Base-by-base conservation (phyloP, 1,140 invertebrate species). In the Chironomus tepperi region DNA sequence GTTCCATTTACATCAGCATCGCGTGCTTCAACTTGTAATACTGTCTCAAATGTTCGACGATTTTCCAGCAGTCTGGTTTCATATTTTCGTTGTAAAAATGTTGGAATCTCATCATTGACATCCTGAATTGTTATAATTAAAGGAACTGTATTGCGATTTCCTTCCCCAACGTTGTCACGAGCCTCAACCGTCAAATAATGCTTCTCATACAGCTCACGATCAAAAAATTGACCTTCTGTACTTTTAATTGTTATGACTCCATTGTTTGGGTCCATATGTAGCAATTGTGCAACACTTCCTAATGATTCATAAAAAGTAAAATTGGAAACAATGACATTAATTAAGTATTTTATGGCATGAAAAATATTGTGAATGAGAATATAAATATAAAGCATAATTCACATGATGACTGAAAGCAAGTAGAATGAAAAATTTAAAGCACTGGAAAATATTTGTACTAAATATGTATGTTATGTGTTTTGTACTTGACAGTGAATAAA, bases 111-210 rank as follows among this genome's bases (percentile, higher is more conserved):
- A 80, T 96, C 93, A 79, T 96, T 96, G 0, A 94, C 89, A 82
- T 97, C 95, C 79, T 93, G 89, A 65, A 97, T 88, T 75, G 92
- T 90, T 2, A 98, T 86, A 3, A 93, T 88, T 3, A 98, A 83
- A 81, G 96, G 94, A 2, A 90, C 93, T 0, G 93, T 93, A 78
- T 96, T 96, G 75, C 91, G 86, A 82, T 95, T 94, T 73, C 95
- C 96, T 77, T 88, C 87, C 3, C 95, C 94, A 70, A 91, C 83
- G 82, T 93, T 91, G 81, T 98, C 96, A 77, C 93, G 85, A 0
- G 95, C 96, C 82, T 98, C 96, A 0, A 96, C 91, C 0, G 94
- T 97, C 5, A 98, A 84, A 83, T 92, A 97, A 84, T 97, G 95
- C 7, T 90, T 87, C 0, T 92, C 88, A 9, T 93, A 87, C 34